Base-by-base conservation (phyloP, 2,113 vertebrate species). In the Lethenteron reissneri region DNA sequence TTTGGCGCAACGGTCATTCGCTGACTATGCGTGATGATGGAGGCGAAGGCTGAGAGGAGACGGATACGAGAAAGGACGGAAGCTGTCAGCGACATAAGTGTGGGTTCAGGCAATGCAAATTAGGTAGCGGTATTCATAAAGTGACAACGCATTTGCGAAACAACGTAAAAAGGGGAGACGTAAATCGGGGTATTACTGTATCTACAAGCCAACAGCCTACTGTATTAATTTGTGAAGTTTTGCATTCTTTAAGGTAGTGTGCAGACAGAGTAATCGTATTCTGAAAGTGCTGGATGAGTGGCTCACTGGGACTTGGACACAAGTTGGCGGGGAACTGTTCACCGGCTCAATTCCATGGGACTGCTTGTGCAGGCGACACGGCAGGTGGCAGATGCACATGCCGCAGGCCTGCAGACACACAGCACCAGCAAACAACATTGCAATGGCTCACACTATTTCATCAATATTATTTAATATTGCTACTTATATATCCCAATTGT, bases 371-470 rank as follows among this genome's bases (percentile, higher is more conserved):
- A 17, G 83, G 72, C 78, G 84, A 78, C 94, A 97, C 57, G 90
- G 76, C 76, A 97, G 83, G 78, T 92, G 85, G 75, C 94, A 97
- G 78, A 97, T 97, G 74, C 94, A 97, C 92, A 97, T 97, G 77
- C 83, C 83, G 85, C 77, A 88, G 87, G 17, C 89, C 94, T 97
- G 76, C 71, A 75, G 81, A 71, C 72, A 72, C 79, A 76, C 75
- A 75, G 11, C 41, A 11, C 58, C 57, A 12, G 57, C 4, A 74
- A 58, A 25, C n/a, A 73, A 17, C 57, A 57, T 13, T 56, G 57
- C 71, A 19, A 56, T 8, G 17, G 72, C 62, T 12, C 73, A 72
- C 12, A 58, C 74, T 17, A 2, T 56, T 11, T 71, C 11, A 11
- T 17, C 11, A 9, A 17, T n/a, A 68, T 9, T n/a, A 9, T 10